Evolutionary conservation across 2,888 invertebrate species (phyloP).

Genomic region (Enchytraeus crypticus): DNA sequence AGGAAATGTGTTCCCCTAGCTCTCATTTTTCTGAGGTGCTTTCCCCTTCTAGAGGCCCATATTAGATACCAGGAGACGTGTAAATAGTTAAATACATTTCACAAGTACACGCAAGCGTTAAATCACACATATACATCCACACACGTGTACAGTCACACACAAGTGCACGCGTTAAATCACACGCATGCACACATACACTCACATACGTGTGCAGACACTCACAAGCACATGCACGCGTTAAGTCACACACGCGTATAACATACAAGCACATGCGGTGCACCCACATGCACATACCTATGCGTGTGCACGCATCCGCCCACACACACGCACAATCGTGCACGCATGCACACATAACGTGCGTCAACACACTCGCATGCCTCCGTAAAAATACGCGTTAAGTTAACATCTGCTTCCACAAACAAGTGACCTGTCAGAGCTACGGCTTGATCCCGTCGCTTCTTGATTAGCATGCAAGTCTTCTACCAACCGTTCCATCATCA

Average conservation of each 20-base stretch:
- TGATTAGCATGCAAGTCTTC: no score
- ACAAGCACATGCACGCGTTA: background rate
- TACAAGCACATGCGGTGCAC: background rate
- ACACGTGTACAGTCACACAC: background rate
- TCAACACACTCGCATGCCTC: no score
- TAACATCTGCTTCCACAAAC: no score
- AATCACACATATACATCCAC: background rate
- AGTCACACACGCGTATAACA: background rate
- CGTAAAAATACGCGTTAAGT: no score
- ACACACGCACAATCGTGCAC: background rate
- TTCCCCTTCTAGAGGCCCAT: no score
- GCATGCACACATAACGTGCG: background rate
- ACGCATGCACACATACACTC: background rate
- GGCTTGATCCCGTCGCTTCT: no score
- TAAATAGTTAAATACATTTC: no score
- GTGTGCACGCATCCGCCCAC: background rate
- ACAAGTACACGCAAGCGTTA: background rate
- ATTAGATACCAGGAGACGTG: no score
- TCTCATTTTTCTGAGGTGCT: no score
- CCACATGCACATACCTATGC: background rate
- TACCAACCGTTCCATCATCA: no score
- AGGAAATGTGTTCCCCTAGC: no score
- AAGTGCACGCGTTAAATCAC: background rate
- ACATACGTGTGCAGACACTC: background rate
- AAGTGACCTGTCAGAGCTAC: no score